Percentiles rank a stretch among this genome's conserved stretches.
phyloP scores from a whole-genome alignment of 92 coral and sea anemone genomes.

The Phenganax stokvisi region DNA sequence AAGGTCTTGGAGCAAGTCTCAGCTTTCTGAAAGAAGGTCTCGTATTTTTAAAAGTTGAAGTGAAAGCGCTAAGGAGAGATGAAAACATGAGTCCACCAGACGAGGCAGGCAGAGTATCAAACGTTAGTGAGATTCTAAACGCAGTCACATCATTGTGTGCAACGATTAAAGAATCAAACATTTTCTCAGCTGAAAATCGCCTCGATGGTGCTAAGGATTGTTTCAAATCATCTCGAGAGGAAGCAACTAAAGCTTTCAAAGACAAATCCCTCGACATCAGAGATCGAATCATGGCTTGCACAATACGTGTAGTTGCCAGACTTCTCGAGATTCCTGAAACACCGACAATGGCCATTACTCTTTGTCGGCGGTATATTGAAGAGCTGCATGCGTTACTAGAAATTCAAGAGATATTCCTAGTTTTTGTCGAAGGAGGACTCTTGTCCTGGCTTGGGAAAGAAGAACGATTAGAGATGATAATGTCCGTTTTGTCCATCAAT shows the following conservation, averaged over 20 bases:
- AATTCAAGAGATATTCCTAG: slow-evolving; percentile 18
- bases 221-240: background rate
- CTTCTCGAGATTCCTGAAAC: slow-evolving; percentile 2
- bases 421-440: background rate
- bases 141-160: no score
- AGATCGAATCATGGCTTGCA: slow-evolving; percentile 7
- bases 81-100: no score
- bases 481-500: no score
- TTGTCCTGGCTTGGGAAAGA: background rate
- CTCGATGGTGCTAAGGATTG: background rate
- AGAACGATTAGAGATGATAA: slow-evolving; percentile 4
- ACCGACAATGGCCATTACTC: background rate
- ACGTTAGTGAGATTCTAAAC: no score
- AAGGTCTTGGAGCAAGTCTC: no score
- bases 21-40: no score
- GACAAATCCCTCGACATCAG: background rate
- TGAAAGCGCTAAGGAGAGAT: no score
- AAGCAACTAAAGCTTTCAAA: background rate
- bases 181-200: no score
- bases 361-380: background rate
- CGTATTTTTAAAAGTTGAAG: no score
- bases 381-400: slow-evolving; percentile 1
- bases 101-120: no score
- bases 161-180: no score
- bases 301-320: background rate